Conservation (phyloP, 2,888 invertebrate species). For the Cyclophora albipunctata region DNA sequence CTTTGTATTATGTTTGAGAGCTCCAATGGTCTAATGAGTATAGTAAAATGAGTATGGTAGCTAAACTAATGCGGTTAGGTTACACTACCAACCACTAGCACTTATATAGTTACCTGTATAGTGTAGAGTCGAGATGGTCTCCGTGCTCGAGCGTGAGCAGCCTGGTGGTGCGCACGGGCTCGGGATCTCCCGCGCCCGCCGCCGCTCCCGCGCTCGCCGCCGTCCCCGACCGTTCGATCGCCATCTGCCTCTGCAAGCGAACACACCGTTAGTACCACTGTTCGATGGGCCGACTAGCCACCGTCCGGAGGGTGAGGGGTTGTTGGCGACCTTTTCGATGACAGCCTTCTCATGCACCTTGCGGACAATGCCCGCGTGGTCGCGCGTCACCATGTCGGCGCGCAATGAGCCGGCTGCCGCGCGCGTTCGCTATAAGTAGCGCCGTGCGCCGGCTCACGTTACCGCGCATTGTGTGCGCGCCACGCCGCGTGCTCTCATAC, state of each 20-base stretch:
- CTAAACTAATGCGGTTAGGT: too few relatives aligned
- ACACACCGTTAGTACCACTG: not conserved
- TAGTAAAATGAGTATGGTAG: too few relatives aligned
- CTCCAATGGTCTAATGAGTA: too few relatives aligned
- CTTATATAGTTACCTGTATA: conserved; percentile 62
- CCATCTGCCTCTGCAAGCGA: conserved; percentile 54
- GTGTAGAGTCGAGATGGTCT: conserved; percentile 84
- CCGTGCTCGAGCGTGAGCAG: conserved; percentile 84
- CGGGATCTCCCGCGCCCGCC: conserved; percentile 12
- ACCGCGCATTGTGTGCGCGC: conserved; percentile 1
- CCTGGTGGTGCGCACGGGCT: conserved; percentile 67
- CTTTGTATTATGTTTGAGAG: too few relatives aligned
- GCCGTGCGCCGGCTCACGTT: not conserved
- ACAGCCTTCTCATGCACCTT: conserved; percentile 49
- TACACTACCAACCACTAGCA: too few relatives aligned
- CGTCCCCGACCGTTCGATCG: conserved; percentile 22
- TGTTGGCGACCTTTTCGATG: conserved; percentile 44
- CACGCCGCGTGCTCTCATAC: conserved; percentile 10
- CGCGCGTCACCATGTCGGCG: conserved; percentile 40
- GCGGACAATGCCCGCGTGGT: conserved; percentile 40
- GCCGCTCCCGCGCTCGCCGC: conserved; percentile 7
- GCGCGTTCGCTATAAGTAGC: conserved; percentile 22
- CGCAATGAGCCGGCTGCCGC: conserved; percentile 15
- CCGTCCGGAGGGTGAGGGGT: conserved; percentile 9
- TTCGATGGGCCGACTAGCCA: conserved; percentile 12